A percentile compares a stretch with the other conserved stretches of the same genome.
Conservation (phyloP, 2,888 invertebrate species). For the Dolomedes plantarius region DNA sequence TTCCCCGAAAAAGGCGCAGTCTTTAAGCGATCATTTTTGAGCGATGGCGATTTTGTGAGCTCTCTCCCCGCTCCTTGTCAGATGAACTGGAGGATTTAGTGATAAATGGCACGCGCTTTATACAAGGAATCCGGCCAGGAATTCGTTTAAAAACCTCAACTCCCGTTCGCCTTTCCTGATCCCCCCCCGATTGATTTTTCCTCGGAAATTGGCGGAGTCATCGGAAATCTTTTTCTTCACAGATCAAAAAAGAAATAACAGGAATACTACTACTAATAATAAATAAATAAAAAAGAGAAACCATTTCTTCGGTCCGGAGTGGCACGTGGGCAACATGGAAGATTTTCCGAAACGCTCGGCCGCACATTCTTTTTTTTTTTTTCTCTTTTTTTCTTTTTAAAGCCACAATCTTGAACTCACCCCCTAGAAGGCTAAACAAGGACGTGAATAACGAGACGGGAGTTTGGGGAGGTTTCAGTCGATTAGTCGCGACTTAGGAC, state of each 20-base stretch:
- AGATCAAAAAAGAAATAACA: no score
- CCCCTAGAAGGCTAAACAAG: not conserved
- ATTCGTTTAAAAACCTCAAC: constrained; percentile 33
- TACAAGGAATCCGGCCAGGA: constrained; percentile 8
- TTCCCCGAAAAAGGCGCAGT: constrained; percentile 21
- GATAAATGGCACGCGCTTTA: constrained; percentile 44
- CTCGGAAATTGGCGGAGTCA: constrained; percentile 18
- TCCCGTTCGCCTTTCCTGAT: constrained; percentile 10
- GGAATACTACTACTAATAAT: no score
- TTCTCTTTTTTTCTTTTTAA: not conserved
- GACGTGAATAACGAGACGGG: no score
- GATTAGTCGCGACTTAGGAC: no score
- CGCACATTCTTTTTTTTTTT: not conserved
- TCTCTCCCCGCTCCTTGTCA: constrained; percentile 31
- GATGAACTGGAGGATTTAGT: constrained; percentile 54
- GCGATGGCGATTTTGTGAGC: constrained; percentile 45
- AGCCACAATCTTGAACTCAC: no score
- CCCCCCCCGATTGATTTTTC: not conserved
- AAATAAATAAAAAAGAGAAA: no score
- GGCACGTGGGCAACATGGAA: no score
- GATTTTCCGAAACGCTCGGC: no score
- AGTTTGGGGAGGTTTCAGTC: no score
- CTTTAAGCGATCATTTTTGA: constrained; percentile 66
- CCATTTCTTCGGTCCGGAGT: not conserved
- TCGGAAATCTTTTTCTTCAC: not conserved